Evolutionary conservation across 2,888 invertebrate genomes (phyloP).

Genomic region (Pristionchus fissidentatus): DNA sequence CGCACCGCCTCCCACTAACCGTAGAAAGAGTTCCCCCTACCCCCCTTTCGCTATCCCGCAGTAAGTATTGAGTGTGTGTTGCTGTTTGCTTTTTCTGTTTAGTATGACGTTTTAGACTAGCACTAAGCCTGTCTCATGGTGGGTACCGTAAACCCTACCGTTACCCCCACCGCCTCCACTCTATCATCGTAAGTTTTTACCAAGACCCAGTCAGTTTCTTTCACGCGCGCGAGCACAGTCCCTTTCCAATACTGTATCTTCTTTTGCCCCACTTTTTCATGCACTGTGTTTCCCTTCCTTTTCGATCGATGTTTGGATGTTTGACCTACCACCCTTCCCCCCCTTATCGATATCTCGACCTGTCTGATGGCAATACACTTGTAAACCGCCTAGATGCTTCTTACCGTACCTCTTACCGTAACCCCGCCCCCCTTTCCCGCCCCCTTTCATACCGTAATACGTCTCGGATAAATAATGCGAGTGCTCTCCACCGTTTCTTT

Average conservation of each 20-base stretch:
- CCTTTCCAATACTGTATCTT: background rate
- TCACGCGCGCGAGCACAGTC: background rate
- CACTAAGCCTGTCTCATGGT: background rate
- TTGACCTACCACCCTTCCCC: no score
- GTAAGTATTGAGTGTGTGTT: slow-evolving; percentile 13
- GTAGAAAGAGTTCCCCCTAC: background rate
- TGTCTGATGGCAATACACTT: no score
- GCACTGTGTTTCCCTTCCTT: no score
- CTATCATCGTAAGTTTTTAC: background rate
- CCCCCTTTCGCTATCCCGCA: no score
- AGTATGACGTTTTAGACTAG: background rate
- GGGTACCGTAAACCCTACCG: slow-evolving; percentile 7
- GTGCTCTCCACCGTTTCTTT: no score
- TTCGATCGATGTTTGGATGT: no score
- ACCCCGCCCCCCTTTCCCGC: background rate
- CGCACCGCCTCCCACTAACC: background rate
- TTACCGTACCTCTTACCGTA: slow-evolving; percentile 8
- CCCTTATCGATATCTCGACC: no score
- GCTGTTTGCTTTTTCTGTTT: background rate
- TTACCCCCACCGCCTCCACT: background rate
- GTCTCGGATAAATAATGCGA: slow-evolving; percentile 18
- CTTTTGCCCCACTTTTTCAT: slow-evolving; percentile 21
- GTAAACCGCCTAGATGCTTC: no score
- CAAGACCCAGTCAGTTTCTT: slow-evolving; percentile 34
- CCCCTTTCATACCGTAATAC: slow-evolving; percentile 7